Base-by-base conservation (phyloP, 2,113 vertebrate species). In the Corythornis madagascariensis region DNA sequence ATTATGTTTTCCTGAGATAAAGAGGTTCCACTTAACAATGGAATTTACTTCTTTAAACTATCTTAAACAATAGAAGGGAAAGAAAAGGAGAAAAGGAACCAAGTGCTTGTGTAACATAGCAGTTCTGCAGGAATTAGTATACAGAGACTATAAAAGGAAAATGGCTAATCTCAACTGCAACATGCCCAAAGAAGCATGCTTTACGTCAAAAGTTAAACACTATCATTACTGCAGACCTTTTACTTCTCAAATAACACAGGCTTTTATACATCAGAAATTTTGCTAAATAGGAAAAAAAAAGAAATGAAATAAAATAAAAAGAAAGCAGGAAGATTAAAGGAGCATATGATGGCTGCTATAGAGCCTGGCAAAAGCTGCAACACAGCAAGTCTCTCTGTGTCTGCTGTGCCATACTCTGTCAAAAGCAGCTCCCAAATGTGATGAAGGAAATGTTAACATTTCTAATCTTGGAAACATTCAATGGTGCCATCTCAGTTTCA, bases 401-500 rank as follows among this genome's bases (percentile, higher is more conserved):
- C 84, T 91, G 79, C 88, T 84, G 5, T 73, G 67, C 84, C 81
- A 78, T 89, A 85, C 17, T 94, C 84, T 75, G 69, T 90, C 83
- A 94, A 79, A 87, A 91, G 65, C 87, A 90, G 53, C 48, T 92
- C 76, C 69, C 50, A 88, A 95, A 89, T 38, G 50, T 79, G 61
- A 78, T 61, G 64, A 91, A 93, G 57, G 67, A 92, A 93, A 92
- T 6, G 61, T 90, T 88, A 91, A 83, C 86, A 33, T 95, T 93
- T 88, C 92, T 96, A 91, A 92, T 94, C 89, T 94, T 77, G 90
- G 94, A 95, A 92, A 67, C n/a, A 16, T 79, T 76, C 56, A 52
- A 9, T 71, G 79, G 56, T 91, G 89, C 85, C 73, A 88, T 94
- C 91, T 91, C 92, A 86, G 33, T 82, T 93, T 95, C 71, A 86